These are phyloP conservation scores for Brachionus koreanus DNA, from an alignment of 1,140 invertebrate species.

Conservation along the genomic window DNA sequence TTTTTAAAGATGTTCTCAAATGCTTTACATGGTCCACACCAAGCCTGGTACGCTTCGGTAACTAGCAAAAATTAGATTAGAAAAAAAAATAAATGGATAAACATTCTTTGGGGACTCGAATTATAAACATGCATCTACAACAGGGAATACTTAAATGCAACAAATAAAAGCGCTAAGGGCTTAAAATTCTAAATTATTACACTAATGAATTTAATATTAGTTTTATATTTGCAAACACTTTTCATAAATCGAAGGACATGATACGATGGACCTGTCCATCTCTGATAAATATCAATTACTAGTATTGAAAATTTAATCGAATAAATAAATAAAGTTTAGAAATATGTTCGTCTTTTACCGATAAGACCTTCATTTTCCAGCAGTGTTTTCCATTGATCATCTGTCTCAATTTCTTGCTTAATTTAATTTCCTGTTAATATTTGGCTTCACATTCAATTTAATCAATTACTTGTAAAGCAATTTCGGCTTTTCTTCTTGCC, in stretches of 20 bases:
- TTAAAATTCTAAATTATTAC: neutral
- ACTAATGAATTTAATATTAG: neutral
- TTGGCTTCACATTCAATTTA: neutral
- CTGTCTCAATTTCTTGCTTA: constrained; percentile 60
- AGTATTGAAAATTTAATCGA: constrained; percentile 25
- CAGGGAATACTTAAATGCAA: neutral
- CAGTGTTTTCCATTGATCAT: constrained; percentile 81
- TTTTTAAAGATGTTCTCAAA: constrained; percentile 81
- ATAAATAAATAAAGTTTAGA: neutral
- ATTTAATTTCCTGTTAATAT: neutral
- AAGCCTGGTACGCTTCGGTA: constrained; percentile 83
- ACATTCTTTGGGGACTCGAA: neutral
- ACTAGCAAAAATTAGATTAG: constrained; percentile 62
- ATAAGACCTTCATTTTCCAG: constrained; percentile 72
- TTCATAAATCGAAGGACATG: neutral
- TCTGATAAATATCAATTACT: constrained; percentile 35
- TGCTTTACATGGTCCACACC: constrained; percentile 81
- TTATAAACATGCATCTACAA: neutral
- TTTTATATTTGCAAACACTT: neutral
- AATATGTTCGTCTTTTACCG: constrained; percentile 61
- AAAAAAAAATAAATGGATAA: neutral
- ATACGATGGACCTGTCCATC: constrained; percentile 33
- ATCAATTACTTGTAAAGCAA: constrained; percentile 50
- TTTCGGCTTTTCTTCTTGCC: constrained; percentile 56
- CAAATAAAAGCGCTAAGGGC: neutral